Conservation (phyloP, 2,888 invertebrate species). For the Hemithea aestivaria region DNA sequence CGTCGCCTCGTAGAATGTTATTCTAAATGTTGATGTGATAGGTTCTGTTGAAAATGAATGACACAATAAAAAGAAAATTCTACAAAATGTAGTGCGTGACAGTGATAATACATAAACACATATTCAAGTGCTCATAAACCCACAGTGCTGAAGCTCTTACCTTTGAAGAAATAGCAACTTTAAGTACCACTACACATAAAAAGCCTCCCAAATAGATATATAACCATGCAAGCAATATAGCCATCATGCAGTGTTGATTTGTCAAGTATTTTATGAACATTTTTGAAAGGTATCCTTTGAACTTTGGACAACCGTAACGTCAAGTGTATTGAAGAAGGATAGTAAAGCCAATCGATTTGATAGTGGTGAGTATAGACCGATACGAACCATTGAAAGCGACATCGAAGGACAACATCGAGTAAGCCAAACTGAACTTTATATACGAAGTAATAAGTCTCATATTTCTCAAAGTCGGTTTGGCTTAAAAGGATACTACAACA, state of each 20-base stretch:
- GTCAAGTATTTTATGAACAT: slow-evolving; percentile 42
- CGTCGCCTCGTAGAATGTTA: too few relatives aligned
- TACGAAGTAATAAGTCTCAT: slow-evolving; percentile 3
- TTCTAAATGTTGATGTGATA: too few relatives aligned
- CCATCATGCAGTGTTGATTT: slow-evolving; percentile 67
- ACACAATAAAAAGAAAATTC: slow-evolving; percentile 4
- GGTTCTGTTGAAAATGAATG: background rate
- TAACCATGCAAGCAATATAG: slow-evolving; percentile 68
- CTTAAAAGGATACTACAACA: slow-evolving; percentile 63
- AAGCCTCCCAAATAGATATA: slow-evolving; percentile 62
- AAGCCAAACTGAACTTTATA: slow-evolving; percentile 59
- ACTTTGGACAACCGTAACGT: slow-evolving; percentile 47
- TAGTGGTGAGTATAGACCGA: slow-evolving; percentile 70
- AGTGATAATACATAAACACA: slow-evolving; percentile 17
- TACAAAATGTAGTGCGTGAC: slow-evolving; percentile 8
- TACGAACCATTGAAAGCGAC: slow-evolving; percentile 77
- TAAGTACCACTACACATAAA: slow-evolving; percentile 69
- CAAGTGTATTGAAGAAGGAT: slow-evolving; percentile 50
- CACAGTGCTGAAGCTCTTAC: slow-evolving; percentile 42
- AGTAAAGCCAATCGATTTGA: slow-evolving; percentile 54
- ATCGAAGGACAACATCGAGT: slow-evolving; percentile 75
- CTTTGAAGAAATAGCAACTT: slow-evolving; percentile 34
- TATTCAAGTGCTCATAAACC: slow-evolving; percentile 24
- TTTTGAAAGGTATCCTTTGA: slow-evolving; percentile 41
- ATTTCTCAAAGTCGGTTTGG: slow-evolving; percentile 47